Conservation (phyloP, 2,888 invertebrate species). For the Dolichopus griseipennis region DNA sequence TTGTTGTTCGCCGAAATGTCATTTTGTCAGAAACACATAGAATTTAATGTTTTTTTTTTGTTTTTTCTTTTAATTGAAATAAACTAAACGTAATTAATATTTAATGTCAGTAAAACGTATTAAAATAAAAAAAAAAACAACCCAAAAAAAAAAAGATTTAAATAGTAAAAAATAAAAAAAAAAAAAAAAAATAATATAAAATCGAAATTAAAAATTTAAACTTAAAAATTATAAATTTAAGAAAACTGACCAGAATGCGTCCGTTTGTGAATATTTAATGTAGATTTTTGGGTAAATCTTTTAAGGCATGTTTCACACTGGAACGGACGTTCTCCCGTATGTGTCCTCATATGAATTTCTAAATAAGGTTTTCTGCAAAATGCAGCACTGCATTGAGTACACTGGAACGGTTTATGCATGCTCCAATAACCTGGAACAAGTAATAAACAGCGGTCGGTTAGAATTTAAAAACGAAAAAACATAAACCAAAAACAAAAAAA, state of each 20-base stretch:
- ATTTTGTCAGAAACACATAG: no score
- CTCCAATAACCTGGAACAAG: constrained; percentile 32
- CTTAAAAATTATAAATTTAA: no score
- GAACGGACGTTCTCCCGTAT: constrained; percentile 50
- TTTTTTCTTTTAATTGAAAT: no score
- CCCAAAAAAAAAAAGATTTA: background rate
- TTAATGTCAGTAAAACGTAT: background rate
- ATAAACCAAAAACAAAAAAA: constrained; percentile 7
- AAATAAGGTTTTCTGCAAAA: constrained; percentile 67
- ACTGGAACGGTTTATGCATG: constrained; percentile 50
- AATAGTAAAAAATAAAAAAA: background rate
- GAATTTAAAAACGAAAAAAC: constrained; percentile 21
- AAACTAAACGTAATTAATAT: no score
- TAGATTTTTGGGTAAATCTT: constrained; percentile 64
- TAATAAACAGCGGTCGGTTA: constrained; percentile 29
- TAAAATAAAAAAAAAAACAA: background rate
- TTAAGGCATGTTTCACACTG: constrained; percentile 61
- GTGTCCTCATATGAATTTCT: constrained; percentile 73
- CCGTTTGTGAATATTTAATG: constrained; percentile 62
- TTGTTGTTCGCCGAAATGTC: no score
- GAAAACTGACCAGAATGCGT: constrained; percentile 54
- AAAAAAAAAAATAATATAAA: constrained; percentile 9
- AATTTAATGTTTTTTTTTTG: no score
- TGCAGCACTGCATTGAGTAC: constrained; percentile 49
- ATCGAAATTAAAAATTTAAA: constrained; percentile 13